These are phyloP conservation scores for Chionis minor DNA, from an alignment of 2,113 vertebrate genomes.

Conservation along the genomic window DNA sequence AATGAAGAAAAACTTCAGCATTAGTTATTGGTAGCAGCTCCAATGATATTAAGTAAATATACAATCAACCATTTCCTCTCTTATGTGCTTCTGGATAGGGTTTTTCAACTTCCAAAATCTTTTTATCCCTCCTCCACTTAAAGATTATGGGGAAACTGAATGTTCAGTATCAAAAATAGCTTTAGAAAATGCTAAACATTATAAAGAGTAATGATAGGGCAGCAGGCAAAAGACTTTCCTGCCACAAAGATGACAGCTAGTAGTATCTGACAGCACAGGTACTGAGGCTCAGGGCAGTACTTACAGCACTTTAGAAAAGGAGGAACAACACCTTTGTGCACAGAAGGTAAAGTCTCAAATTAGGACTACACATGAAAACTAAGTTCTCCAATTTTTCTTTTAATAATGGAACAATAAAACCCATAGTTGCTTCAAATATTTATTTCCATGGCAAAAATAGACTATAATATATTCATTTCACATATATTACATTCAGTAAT, in stretches of 20 bases:
- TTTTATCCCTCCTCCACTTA: neutral
- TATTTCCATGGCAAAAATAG: conserved; percentile 82
- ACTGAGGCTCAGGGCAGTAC: neutral
- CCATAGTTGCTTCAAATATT: conserved; percentile 68
- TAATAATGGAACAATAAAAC: neutral
- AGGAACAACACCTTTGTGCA: neutral
- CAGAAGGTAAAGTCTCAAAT: neutral
- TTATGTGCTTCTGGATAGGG: neutral
- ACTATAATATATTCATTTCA: conserved; percentile 78
- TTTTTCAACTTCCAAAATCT: neutral
- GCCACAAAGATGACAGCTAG: neutral
- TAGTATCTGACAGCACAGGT: neutral
- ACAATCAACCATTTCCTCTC: neutral
- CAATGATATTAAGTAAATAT: neutral
- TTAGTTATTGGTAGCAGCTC: neutral
- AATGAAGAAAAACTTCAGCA: neutral
- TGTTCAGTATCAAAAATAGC: neutral
- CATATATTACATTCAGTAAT: conserved; percentile 77
- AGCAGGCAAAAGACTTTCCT: neutral
- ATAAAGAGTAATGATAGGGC: neutral
- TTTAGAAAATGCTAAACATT: neutral
- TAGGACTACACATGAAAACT: neutral
- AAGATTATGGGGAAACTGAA: neutral
- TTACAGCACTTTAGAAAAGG: neutral
- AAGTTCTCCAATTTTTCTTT: neutral